These are phyloP conservation scores for Platycheirus rosarum DNA, from an alignment of 2,888 invertebrate genomes.

Conservation along the genomic window DNA sequence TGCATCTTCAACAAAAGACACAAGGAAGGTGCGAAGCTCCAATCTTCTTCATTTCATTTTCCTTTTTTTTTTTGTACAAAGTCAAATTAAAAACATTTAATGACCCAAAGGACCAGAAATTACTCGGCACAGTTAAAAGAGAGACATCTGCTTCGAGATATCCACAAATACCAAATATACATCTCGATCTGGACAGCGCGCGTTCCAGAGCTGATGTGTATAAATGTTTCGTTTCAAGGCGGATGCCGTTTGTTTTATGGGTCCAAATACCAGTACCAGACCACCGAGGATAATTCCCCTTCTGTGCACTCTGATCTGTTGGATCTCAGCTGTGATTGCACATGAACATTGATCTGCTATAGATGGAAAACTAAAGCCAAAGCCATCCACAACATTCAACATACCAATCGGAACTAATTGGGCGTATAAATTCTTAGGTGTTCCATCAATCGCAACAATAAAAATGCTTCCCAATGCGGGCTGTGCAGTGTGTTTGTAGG, in stretches of 20 bases:
- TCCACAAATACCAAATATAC: conserved; percentile 7
- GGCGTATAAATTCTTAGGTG: conserved; percentile 72
- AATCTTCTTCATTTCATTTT: conserved; percentile 1
- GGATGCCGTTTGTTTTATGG: conserved; percentile 64
- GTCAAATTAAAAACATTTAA: conserved; percentile 69
- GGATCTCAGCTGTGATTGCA: conserved; percentile 58
- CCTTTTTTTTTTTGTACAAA: conserved; percentile 4
- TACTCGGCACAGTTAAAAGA: conserved; percentile 53
- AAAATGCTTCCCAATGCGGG: conserved; percentile 65
- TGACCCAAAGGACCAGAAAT: conserved; percentile 61
- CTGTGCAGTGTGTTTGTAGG: conserved; percentile 3
- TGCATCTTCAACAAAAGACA: conserved; percentile 19
- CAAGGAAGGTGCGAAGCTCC: conserved; percentile 45
- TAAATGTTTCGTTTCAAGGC: conserved; percentile 46
- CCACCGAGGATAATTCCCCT: conserved; percentile 70
- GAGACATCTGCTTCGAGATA: conserved; percentile 60
- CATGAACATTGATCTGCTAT: conserved; percentile 39
- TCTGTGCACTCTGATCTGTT: conserved; percentile 34
- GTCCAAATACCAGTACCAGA: conserved; percentile 63
- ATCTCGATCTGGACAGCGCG: conserved; percentile 46
- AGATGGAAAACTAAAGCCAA: conserved; percentile 48
- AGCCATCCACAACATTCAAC: conserved; percentile 35
- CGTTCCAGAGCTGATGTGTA: conserved; percentile 47
- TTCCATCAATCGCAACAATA: conserved; percentile 71
- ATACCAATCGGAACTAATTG: conserved; percentile 74